These are phyloP conservation scores for Chymomyza procnemis DNA, from an alignment of 2,888 invertebrate species.

Conservation along the genomic window DNA sequence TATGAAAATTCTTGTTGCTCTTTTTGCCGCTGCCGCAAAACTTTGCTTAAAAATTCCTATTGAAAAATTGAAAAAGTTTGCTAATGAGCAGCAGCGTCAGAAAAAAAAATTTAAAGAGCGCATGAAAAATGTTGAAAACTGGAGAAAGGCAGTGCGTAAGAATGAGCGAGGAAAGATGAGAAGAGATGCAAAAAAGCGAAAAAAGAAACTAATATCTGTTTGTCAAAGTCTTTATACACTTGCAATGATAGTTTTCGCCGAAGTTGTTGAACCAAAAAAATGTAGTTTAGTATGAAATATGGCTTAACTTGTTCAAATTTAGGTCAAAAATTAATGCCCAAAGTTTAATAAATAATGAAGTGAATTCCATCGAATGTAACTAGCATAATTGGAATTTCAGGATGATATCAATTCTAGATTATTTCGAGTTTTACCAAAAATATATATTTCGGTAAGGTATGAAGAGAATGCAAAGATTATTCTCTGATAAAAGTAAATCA, in stretches of 20 bases:
- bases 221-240: not conserved
- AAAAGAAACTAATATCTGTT: not conserved
- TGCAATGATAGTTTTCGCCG: not conserved
- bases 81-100: not conserved
- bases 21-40: not conserved
- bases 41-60: not conserved
- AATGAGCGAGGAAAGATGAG: too few species aligned
- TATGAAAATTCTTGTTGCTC: conserved; percentile 36
- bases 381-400: too few species aligned
- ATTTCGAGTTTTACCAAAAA: too few species aligned
- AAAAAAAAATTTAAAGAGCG: not conserved
- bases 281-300: not conserved
- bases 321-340: too few species aligned
- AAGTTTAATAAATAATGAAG: too few species aligned
- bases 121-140: not conserved
- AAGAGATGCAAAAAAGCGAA: not conserved
- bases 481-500: too few species aligned
- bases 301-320: not conserved
- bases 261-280: not conserved
- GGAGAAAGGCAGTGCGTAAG: not conserved
- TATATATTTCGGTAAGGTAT: too few species aligned
- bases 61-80: not conserved
- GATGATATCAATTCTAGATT: too few species aligned
- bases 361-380: too few species aligned
- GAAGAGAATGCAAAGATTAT: too few species aligned